Evolutionary conservation across 1,140 invertebrate genomes (phyloP).

Genomic region (Diachasma alloeum): DNA sequence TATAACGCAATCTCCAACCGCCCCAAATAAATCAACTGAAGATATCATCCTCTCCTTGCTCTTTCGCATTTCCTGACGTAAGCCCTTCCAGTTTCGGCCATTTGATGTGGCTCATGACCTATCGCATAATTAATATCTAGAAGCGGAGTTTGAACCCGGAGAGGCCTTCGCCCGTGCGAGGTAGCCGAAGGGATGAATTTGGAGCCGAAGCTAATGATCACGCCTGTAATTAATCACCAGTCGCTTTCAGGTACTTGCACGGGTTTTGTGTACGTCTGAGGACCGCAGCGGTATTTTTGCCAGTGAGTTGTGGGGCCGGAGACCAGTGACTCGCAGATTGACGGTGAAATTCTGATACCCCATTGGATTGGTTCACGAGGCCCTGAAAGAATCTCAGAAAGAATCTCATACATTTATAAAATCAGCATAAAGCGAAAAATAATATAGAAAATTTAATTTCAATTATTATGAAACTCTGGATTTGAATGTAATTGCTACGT

Average conservation of each 20-base stretch:
- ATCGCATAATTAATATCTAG: background rate
- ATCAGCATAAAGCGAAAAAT: no score
- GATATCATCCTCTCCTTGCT: background rate
- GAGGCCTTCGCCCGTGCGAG: background rate
- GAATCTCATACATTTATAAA: no score
- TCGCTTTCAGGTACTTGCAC: background rate
- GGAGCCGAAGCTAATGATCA: background rate
- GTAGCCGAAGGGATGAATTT: background rate
- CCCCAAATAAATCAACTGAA: background rate
- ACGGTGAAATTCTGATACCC: background rate
- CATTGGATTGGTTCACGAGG: background rate
- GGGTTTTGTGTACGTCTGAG: background rate
- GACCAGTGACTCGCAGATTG: background rate
- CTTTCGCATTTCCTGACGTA: background rate
- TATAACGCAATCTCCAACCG: no score
- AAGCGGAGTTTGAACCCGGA: background rate
- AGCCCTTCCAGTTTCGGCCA: background rate
- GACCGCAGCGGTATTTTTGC: background rate
- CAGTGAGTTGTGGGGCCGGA: background rate
- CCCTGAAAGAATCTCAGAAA: no score
- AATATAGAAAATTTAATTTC: no score
- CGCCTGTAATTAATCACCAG: background rate
- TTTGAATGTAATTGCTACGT: no score
- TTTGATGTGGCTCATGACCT: background rate
- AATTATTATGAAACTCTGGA: no score